Percentiles rank a stretch among this genome's conserved stretches.
phyloP scores from a whole-genome alignment of 2,888 invertebrate genomes.

The Dilophus febrilis region DNA sequence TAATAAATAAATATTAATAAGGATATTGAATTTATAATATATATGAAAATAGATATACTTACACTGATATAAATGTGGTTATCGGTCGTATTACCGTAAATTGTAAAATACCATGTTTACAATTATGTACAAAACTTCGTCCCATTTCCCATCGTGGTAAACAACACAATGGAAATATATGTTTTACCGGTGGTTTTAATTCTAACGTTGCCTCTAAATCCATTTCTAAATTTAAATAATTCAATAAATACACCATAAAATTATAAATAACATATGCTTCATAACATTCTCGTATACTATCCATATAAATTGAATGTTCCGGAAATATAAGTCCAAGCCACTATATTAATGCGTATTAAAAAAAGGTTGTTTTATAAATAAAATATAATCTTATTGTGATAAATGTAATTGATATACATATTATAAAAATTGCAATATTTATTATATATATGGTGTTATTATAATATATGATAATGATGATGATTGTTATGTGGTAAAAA shows the following conservation, averaged over 20 bases:
- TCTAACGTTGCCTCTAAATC: constrained; percentile 69
- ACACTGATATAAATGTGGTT: constrained; percentile 80
- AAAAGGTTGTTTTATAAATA: too few species aligned
- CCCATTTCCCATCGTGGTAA: constrained; percentile 90
- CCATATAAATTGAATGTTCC: constrained; percentile 76
- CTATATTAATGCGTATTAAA: too few species aligned
- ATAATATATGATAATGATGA: too few species aligned
- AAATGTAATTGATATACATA: too few species aligned
- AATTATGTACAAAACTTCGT: constrained; percentile 78
- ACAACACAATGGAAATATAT: constrained; percentile 83
- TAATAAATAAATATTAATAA: background rate
- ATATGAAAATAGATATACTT: constrained; percentile 27
- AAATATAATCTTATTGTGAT: too few species aligned
- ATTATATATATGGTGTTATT: too few species aligned
- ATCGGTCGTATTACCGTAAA: constrained; percentile 84
- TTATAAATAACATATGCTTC: constrained; percentile 97
- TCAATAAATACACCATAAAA: constrained; percentile 87
- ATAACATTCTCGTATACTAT: constrained; percentile 86
- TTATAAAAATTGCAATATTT: too few species aligned
- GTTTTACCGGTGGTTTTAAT: constrained; percentile 64
- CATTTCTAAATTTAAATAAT: constrained; percentile 74
- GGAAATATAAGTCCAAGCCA: constrained; percentile 64
- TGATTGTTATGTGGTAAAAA: too few species aligned
- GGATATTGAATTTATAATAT: background rate
- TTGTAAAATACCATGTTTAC: constrained; percentile 92